These are phyloP conservation scores for Sebastes minor DNA, from an alignment of 2,797 vertebrate genomes.

Conservation along the genomic window DNA sequence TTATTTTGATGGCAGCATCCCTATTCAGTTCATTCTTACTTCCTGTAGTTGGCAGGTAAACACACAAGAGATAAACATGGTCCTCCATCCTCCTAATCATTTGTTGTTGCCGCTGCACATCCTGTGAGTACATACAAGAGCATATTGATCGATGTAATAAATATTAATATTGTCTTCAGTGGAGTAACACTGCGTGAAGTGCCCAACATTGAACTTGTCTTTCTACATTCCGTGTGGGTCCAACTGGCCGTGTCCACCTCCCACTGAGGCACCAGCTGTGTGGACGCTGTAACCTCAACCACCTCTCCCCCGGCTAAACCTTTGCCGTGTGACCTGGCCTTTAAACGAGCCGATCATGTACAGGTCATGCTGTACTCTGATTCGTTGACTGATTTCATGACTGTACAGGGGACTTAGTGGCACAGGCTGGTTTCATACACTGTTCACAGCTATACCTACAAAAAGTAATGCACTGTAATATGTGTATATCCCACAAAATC, in stretches of 20 bases:
- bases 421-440: too few species aligned
- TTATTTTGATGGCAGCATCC: neutral
- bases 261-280: constrained; percentile 39
- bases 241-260: constrained; percentile 6
- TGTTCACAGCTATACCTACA: too few species aligned
- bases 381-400: constrained; percentile 15
- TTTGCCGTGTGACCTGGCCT: constrained; percentile 25
- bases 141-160: neutral
- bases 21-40: neutral
- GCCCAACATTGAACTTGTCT: neutral
- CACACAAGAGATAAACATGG: neutral
- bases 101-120: neutral
- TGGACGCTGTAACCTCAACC: neutral
- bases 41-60: neutral
- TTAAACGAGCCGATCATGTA: constrained; percentile 36
- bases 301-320: neutral
- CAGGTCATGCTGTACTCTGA: constrained; percentile 8
- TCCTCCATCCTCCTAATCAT: neutral
- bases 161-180: neutral
- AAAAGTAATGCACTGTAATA: too few species aligned
- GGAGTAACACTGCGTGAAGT: neutral
- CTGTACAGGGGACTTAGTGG: neutral
- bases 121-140: neutral
- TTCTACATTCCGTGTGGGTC: neutral
- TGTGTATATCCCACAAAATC: too few species aligned